Evolutionary conservation across 2,113 vertebrate species (phyloP).

Genomic region (Drymodes brunneopygia): DNA sequence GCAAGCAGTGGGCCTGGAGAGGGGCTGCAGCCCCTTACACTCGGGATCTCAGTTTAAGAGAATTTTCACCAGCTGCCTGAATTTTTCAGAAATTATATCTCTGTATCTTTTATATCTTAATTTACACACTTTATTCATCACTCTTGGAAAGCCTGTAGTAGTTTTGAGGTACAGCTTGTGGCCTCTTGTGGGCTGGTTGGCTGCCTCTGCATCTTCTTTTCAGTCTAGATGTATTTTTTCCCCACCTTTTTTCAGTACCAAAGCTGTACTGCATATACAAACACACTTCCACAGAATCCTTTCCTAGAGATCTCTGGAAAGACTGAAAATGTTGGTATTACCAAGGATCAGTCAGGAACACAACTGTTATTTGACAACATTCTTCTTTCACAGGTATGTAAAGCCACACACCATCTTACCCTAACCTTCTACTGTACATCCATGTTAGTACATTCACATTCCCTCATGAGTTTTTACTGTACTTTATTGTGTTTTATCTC

Average conservation of each 20-base stretch:
- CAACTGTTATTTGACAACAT: constrained; percentile 84
- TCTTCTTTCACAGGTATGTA: constrained; percentile 82
- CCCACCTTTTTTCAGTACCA: constrained; percentile 64
- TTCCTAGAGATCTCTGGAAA: constrained; percentile 85
- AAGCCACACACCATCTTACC: background rate
- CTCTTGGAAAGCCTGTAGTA: background rate
- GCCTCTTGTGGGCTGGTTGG: background rate
- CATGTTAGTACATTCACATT: background rate
- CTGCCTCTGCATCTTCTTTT: background rate
- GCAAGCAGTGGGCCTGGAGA: background rate
- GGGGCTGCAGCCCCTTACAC: background rate
- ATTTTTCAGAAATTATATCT: background rate
- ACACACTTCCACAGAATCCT: constrained; percentile 80
- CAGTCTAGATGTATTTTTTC: background rate
- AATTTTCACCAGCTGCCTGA: background rate
- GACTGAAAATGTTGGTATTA: constrained; percentile 86
- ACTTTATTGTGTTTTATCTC: background rate
- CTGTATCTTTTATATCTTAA: background rate
- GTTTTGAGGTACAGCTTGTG: background rate
- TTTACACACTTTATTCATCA: background rate
- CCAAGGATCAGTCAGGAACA: constrained; percentile 85
- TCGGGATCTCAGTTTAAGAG: background rate
- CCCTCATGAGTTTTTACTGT: background rate
- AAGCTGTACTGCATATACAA: constrained; percentile 83
- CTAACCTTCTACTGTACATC: background rate